phyloP scores from a whole-genome alignment of 2,888 invertebrate species.

The Microchrysa polita region DNA sequence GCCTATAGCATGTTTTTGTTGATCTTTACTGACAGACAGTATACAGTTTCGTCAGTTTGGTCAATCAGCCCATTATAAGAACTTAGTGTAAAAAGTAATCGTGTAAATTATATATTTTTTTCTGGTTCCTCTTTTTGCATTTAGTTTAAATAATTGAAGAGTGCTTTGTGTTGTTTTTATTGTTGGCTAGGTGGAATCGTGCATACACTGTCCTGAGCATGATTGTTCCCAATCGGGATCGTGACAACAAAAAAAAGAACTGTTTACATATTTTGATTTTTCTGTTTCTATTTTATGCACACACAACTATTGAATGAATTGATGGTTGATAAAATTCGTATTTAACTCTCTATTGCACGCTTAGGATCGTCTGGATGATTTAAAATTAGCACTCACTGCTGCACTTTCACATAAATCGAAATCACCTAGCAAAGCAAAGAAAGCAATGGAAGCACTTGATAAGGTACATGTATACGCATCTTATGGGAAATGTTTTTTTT shows the following conservation, averaged over 20 bases:
- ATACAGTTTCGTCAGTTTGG: conserved; percentile 19
- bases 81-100: not conserved
- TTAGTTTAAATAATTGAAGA: too few relatives aligned
- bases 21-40: conserved; percentile 30
- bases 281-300: not conserved
- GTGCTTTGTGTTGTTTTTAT: too few relatives aligned
- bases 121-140: too few relatives aligned
- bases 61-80: conserved; percentile 24
- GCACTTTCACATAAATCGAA: conserved; percentile 50
- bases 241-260: not conserved
- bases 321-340: not conserved
- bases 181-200: not conserved
- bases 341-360: not conserved
- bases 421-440: conserved; percentile 48
- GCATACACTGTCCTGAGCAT: not conserved
- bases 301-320: not conserved
- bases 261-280: not conserved
- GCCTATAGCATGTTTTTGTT: not conserved
- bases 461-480: conserved; percentile 46
- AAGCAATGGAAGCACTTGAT: conserved; percentile 52
- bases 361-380: conserved; percentile 53
- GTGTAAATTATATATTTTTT: too few relatives aligned
- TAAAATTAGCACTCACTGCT: conserved; percentile 52
- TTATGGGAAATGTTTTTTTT: not conserved
- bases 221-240: not conserved